Conservation (phyloP, 2,113 vertebrate genomes). For the Fregetta grallaria region DNA sequence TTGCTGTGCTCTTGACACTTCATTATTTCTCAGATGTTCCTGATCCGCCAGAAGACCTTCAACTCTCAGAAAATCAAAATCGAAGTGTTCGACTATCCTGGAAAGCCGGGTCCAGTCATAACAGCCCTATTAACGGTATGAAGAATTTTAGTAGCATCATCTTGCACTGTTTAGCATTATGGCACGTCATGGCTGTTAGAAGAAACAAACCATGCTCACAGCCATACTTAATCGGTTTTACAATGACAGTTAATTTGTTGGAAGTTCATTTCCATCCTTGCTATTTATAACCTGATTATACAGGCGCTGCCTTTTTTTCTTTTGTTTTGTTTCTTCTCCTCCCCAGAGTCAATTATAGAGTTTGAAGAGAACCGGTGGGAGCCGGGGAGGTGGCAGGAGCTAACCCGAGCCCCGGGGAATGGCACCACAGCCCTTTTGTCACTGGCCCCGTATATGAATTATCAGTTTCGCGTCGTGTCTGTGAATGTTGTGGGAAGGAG, state of each 20-base stretch:
- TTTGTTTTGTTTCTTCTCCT: background rate
- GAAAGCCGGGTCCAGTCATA: slow-evolving; percentile 85
- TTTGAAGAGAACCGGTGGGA: slow-evolving; percentile 87
- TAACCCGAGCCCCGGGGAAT: slow-evolving; percentile 74
- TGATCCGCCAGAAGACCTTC: slow-evolving; percentile 82
- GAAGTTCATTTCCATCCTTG: background rate
- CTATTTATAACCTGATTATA: background rate
- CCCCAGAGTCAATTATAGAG: slow-evolving; percentile 87
- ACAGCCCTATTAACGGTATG: slow-evolving; percentile 87
- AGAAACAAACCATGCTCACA: background rate
- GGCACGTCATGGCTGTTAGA: background rate
- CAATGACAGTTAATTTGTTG: background rate
- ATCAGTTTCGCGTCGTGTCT: slow-evolving; percentile 84
- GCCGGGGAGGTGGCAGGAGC: slow-evolving; percentile 85
- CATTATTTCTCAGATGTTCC: slow-evolving; percentile 81
- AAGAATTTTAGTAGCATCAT: background rate
- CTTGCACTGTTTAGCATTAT: background rate
- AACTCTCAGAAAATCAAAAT: slow-evolving; percentile 82
- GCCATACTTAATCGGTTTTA: background rate
- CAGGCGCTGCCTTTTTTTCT: background rate
- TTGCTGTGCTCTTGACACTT: background rate
- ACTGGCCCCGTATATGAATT: slow-evolving; percentile 83
- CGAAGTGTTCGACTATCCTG: slow-evolving; percentile 87
- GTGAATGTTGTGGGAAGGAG: slow-evolving; percentile 86
- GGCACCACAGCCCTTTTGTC: slow-evolving; percentile 72